Base-by-base conservation (phyloP, 2,888 invertebrate species). In the Eueremaeus valkanovi region DNA sequence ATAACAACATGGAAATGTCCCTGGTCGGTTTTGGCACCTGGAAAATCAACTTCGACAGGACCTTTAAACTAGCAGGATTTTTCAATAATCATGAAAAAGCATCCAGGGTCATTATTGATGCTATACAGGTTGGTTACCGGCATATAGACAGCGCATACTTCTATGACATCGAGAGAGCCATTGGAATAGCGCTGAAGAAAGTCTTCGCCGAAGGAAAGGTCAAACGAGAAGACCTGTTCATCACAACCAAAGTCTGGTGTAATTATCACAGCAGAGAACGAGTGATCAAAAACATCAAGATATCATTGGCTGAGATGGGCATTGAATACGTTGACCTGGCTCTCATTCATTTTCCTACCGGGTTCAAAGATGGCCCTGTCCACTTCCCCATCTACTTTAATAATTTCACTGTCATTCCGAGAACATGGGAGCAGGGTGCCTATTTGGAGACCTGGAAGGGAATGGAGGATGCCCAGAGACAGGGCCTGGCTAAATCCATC, bases 231-330 rank as follows among this genome's bases (percentile, higher is more conserved):
- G 73, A 73, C 13, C 2, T 73, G 16, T 70, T 73, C 29, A 40
- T 73, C 18, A 73, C 73, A 2, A 73, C 73, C 2, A 73, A 73
- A 29, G 66, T 73, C 5, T 73, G 73, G 73, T n/a, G 21, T n/a
- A 72, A 21, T 21, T 51, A 36, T 24, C 61, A 61, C 51, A 16
- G 40, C 63, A 73, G 42, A 49, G 24, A 21, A 63, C 18, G n/a
- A n/a, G 73, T 33, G 1, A 6, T 29, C 9, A 21, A 73, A 29
- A n/a, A 33, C 11, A 74, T 73, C 3, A 31, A 36, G 18, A 8
- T 27, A 18, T 74, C 74, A 11, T 18, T 74, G n/a, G 18, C 18
- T 2, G 11, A 66, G 11, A 11, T 73, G n/a, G 40, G 61, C 21
- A 9, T 73, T 2, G 31, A 31, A 5, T 73, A 73, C 29, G 1